phyloP scores from a whole-genome alignment of 1,140 invertebrate genomes.

The Leptinotarsa texana region DNA sequence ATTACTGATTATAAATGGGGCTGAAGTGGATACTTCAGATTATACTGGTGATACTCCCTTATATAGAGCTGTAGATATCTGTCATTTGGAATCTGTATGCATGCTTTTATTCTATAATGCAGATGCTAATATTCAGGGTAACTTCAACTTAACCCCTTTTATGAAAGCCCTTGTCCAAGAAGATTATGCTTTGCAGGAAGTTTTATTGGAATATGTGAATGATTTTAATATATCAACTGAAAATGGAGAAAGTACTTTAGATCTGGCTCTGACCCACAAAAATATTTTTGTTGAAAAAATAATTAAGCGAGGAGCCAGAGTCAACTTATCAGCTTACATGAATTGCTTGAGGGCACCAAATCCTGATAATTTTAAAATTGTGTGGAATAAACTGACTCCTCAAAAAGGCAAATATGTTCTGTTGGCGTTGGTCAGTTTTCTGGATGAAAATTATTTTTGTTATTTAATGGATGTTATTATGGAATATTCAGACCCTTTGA shows the following conservation, averaged over 20 bases:
- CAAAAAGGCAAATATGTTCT: background rate
- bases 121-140: constrained; percentile 32
- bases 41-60: constrained; percentile 36
- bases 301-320: constrained; percentile 31
- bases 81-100: constrained; percentile 35
- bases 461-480: constrained; percentile 28
- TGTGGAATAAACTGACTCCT: constrained; percentile 32
- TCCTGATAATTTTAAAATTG: constrained; percentile 29
- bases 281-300: constrained; percentile 32
- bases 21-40: constrained; percentile 32
- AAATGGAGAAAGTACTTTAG: constrained; percentile 22
- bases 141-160: constrained; percentile 30
- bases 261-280: constrained; percentile 25
- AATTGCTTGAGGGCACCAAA: constrained; percentile 26
- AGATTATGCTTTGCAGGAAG: constrained; percentile 26
- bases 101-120: constrained; percentile 40
- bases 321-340: constrained; percentile 18
- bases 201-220: constrained; percentile 34
- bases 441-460: background rate
- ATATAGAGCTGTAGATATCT: constrained; percentile 28
- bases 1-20: constrained; percentile 32
- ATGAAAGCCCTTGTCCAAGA: constrained; percentile 33
- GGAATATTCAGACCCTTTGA: constrained; percentile 1
- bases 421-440: background rate
- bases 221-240: constrained; percentile 32